Base-by-base conservation (phyloP, 2,113 vertebrate genomes). In the Stegastes partitus region DNA sequence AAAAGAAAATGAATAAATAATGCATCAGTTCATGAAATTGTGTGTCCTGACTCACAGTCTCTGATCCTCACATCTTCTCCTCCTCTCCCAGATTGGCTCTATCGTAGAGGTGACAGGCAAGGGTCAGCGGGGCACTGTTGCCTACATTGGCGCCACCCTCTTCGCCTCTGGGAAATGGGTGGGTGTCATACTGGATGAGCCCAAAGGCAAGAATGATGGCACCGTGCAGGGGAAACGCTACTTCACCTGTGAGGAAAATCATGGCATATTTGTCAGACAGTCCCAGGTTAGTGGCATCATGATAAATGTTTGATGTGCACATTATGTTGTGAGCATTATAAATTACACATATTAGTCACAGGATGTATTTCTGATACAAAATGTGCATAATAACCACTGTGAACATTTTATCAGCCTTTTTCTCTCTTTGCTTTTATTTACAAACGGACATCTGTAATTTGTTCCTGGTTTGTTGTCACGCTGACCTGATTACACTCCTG, bases 141-240 rank as follows among this genome's bases (percentile, higher is more conserved):
- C 97, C 14, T 99, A 97, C 34, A 96, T 99, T 0, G 98, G 98
- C 0, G 96, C 97, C 86, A 99, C 98, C 0, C 95, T 99, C 3
- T 99, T 99, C 57, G 97, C 98, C 89, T 94, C 97, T 0, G 98
- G 98, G 1, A 99, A 99, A 53, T 99, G 98, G 98, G 97, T 99
- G 0, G 98, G 98, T 0, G 97, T 99, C 82, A 97, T 99, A 82
- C 91, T 99, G 85, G 97, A 99, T 21, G 97, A 99, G 73, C 87
- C 97, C 2, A 97, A 96, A 85, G 98, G 98, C 90, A 99, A 99
- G 94, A 99, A 99, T 0, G 97, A 99, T 0, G 98, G 98, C 49
- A 98, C 96, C 0, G 98, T 99, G 74, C 98, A 99, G 92, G 97
- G 97, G 76, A 97, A 96, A 89, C 96, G 93, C 2, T 99, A 99